Evolutionary conservation across 2,888 invertebrate species (phyloP), one percentile per base, ranked within the genome.

Genomic region (Acrocyrtus sp.): DNA sequence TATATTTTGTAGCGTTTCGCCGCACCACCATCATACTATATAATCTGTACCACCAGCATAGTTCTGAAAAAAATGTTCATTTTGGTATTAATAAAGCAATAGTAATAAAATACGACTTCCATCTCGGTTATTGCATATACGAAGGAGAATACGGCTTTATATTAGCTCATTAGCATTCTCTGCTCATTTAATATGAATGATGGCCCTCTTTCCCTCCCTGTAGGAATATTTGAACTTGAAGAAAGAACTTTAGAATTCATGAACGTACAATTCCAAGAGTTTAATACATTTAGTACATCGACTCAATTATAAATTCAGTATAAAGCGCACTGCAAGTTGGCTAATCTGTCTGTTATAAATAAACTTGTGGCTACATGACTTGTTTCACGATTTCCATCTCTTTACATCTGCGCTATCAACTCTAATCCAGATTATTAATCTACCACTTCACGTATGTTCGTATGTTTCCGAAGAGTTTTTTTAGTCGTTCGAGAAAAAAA

Each of bases 111-210:
- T 12, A 12, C 12, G 34, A 12, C 34, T 34, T 34, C 12, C 34
- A 34, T 34, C n/a, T n/a, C n/a, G n/a, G n/a, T n/a, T n/a, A n/a
- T n/a, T n/a, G n/a, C n/a, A n/a, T n/a, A n/a, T n/a, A n/a, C n/a
- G n/a, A n/a, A n/a, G 34, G 34, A 34, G 34, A 58, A 60, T 60
- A 67, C 43, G 43, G 57, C 57, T 66, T 50, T 66, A 66, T 48
- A 29, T 43, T 41, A 57, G 41, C 22, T 66, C 66, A 66, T 66
- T 65, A 65, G 47, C 56, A 65, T 65, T 65, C 65, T 19, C 26
- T 56, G 39, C 56, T 57, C 66, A 57, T 57, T 57, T 57, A 66
- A 24, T 26, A 17, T 53, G 34, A 65, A 56, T 56, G 21, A 56
- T 48, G 27, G 60, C 45, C 5, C 34, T 34, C 34, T 34, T 34